Conservation (phyloP, 2,888 invertebrate species). For the Ennomos quercinarius region DNA sequence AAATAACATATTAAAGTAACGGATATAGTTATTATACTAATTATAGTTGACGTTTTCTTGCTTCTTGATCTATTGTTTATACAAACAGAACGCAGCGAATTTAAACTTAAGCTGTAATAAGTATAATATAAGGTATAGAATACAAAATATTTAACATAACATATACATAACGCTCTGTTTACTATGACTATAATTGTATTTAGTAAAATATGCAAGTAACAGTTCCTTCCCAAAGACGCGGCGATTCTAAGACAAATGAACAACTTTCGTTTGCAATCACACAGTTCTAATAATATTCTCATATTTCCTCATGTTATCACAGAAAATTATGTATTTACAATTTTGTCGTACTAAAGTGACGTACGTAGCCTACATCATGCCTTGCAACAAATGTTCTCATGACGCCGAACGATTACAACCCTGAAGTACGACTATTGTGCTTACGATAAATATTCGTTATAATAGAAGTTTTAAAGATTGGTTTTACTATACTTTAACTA, state of each 20-base stretch:
- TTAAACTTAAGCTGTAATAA: conserved; percentile 6
- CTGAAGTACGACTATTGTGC: conserved; percentile 55
- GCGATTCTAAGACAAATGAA: conserved; percentile 72
- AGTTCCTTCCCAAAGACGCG: conserved; percentile 63
- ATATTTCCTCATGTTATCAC: conserved; percentile 84
- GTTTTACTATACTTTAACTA: neutral
- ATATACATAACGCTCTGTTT: too few species aligned
- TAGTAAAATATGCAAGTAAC: conserved; percentile 40
- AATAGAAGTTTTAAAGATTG: too few species aligned
- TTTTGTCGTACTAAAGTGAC: conserved; percentile 81
- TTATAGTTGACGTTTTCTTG: conserved; percentile 3
- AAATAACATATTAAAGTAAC: neutral
- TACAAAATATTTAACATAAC: conserved; percentile 1
- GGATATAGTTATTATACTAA: neutral
- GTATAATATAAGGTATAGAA: conserved; percentile 12
- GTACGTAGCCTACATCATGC: conserved; percentile 76
- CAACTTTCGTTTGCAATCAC: conserved; percentile 82
- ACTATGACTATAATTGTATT: too few species aligned
- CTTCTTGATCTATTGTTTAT: neutral
- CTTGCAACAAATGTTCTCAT: conserved; percentile 72
- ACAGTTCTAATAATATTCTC: conserved; percentile 81
- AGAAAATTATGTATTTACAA: conserved; percentile 87
- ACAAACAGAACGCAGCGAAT: conserved; percentile 1
- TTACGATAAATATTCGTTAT: conserved; percentile 3
- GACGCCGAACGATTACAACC: conserved; percentile 62